Percentiles rank a stretch among this genome's conserved stretches.
Conservation (phyloP, 2,888 invertebrate species). For the Drosophila quinaria region DNA sequence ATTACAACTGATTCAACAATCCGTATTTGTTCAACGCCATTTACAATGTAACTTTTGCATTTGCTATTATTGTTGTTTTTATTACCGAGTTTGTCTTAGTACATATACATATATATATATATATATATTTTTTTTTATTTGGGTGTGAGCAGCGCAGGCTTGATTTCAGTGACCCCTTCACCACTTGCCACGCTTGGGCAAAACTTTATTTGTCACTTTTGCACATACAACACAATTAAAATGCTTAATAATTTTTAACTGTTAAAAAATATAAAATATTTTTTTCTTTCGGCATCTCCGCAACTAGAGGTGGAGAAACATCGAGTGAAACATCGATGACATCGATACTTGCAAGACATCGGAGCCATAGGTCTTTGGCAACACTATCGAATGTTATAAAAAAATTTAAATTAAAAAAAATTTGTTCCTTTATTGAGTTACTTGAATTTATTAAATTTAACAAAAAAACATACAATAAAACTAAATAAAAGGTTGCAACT, state of each 20-base stretch:
- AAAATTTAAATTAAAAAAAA: too few species aligned
- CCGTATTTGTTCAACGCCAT: slow-evolving; percentile 8
- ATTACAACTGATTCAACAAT: slow-evolving; percentile 36
- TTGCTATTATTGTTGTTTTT: slow-evolving; percentile 65
- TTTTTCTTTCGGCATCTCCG: too few species aligned
- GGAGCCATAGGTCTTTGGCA: too few species aligned
- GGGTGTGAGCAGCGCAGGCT: slow-evolving; percentile 66
- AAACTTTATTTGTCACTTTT: neutral
- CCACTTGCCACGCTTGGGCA: slow-evolving; percentile 4
- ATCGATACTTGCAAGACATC: too few species aligned
- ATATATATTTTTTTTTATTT: slow-evolving; percentile 43
- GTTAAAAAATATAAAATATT: too few species aligned
- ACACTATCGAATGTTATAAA: too few species aligned
- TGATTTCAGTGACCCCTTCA: slow-evolving; percentile 19
- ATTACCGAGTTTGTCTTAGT: slow-evolving; percentile 45
- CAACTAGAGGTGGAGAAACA: too few species aligned
- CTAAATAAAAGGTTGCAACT: too few species aligned
- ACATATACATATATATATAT: slow-evolving; percentile 27
- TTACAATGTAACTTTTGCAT: slow-evolving; percentile 38
- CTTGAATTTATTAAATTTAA: too few species aligned
- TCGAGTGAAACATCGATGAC: too few species aligned
- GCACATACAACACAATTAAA: slow-evolving; percentile 29
- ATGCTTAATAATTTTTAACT: neutral
- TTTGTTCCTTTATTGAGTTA: too few species aligned
- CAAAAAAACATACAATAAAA: too few species aligned